Evolutionary conservation across 2,888 invertebrate genomes (phyloP).

Genomic region (Willowsia nigromaculata): DNA sequence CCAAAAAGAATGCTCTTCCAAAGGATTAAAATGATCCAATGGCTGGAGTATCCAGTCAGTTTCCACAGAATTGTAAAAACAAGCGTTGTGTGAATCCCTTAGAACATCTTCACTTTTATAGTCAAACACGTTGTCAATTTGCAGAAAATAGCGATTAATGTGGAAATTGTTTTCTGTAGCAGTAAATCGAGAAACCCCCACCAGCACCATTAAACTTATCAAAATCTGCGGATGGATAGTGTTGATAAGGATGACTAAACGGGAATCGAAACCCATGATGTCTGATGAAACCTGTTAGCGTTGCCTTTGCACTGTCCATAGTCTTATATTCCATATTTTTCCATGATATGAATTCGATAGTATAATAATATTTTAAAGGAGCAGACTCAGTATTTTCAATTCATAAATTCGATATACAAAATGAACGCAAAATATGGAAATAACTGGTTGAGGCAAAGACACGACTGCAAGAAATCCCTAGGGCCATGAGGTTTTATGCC

Average conservation of each 20-base stretch:
- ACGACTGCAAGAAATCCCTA: no score
- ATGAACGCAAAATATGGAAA: no score
- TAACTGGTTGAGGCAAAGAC: no score
- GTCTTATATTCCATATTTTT: background rate
- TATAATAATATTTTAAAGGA: no score
- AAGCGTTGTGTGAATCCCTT: background rate
- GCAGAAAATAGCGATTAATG: slow-evolving; percentile 53
- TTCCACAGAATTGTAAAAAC: background rate
- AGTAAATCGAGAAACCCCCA: no score
- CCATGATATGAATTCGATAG: no score
- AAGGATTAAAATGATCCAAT: slow-evolving; percentile 52
- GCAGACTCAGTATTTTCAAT: no score
- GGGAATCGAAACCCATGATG: background rate
- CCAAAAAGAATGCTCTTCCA: slow-evolving; percentile 34
- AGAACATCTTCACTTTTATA: slow-evolving; percentile 7
- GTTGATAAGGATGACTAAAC: background rate
- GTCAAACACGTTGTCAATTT: slow-evolving; percentile 50
- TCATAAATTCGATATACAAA: no score
- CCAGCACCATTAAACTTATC: background rate
- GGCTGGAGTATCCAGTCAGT: slow-evolving; percentile 43
- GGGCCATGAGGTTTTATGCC: no score
- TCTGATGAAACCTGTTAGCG: background rate
- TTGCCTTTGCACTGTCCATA: background rate
- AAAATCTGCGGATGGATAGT: background rate
- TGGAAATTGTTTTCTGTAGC: background rate